Evolutionary conservation across 2,797 vertebrate species (phyloP), one percentile per base, ranked within the genome.

Genomic region (Syncerus caffer): DNA sequence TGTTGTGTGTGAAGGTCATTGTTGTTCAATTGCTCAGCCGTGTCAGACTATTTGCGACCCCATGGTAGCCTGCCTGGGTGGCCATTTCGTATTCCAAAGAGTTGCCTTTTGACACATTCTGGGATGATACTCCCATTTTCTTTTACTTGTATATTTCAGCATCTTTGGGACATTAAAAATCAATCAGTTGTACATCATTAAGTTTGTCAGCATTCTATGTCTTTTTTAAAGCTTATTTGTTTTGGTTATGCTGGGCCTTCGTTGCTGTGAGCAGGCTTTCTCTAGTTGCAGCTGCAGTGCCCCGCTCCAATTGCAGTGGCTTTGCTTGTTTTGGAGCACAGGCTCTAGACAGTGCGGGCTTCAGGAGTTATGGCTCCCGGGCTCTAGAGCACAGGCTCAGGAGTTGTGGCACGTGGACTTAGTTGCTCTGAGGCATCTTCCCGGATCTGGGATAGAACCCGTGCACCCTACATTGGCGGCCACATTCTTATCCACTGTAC

Each of bases 401-500:
- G 17, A n/a, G 15, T n/a, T 64, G 62, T 64, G 62, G 31, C 31
- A 4, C 64, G 17, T 38, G n/a, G 64, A 64, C n/a, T 21, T 67
- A 19, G 64, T 6, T 67, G 64, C 17, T 19, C n/a, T 67, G 64
- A 67, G 17, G 64, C n/a, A 21, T 67, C 64, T 67, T 19, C 16
- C 17, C 0, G 19, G n/a, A 19, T 10, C n/a, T 34, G 10, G 64
- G 64, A 67, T 67, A 4, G 64, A 19, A 67, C 4, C n/a, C 4
- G 1, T 38, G n/a, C 12, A 67, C 17, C 17, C 9, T 34, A 38
- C n/a, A 34, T 21, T 11, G 19, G 64, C 17, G 21, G n/a, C 8
- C n/a, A 67, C 64, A n/a, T 64, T 64, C 4, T 17, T 64, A n/a
- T 17, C 4, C 2, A n/a, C 31, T n/a, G 31, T n/a, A 64, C 31